A percentile compares a stretch with the other conserved stretches of the same genome.
Evolutionary conservation across 2,797 vertebrate genomes (phyloP).

Genomic region (Periophthalmus magnuspinnatus): DNA sequence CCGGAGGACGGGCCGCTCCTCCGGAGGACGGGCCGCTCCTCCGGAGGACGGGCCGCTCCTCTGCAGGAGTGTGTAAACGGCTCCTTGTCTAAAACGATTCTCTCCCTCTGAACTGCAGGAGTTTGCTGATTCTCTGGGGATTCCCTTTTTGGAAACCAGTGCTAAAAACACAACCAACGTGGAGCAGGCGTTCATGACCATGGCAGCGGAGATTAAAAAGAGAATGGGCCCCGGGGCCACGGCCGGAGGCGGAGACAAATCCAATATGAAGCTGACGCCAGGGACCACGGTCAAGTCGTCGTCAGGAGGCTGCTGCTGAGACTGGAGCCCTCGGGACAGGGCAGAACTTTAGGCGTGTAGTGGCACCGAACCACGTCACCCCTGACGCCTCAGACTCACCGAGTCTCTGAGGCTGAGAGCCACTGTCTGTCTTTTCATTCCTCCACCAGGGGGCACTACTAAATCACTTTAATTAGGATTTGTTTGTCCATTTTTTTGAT

Average conservation of each 20-base stretch:
- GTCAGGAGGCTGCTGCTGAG: slow-evolving; percentile 98
- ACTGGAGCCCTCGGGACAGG: slow-evolving; percentile 37
- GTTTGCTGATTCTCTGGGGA: slow-evolving; percentile 84
- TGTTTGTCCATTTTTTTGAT: slow-evolving; percentile 47
- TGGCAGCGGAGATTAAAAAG: slow-evolving; percentile 88
- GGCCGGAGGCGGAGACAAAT: slow-evolving; percentile 78
- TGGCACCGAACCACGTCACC: slow-evolving; percentile 82
- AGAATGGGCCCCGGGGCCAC: slow-evolving; percentile 87
- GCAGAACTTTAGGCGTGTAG: slow-evolving; percentile 89
- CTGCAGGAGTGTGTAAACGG: too few species aligned
- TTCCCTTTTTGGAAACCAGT: slow-evolving; percentile 87
- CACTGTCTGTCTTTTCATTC: slow-evolving; percentile 86
- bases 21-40: too few species aligned
- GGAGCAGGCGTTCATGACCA: slow-evolving; percentile 89
- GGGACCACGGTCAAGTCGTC: slow-evolving; percentile 97
- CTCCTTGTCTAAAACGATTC: neutral
- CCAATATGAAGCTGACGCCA: slow-evolving; percentile 91
- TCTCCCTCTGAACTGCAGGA: neutral
- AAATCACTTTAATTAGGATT: slow-evolving; percentile 82
- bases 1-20: too few species aligned
- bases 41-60: too few species aligned
- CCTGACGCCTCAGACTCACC: slow-evolving; percentile 80
- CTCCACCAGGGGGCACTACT: slow-evolving; percentile 86
- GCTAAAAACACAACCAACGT: slow-evolving; percentile 89
- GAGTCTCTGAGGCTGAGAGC: slow-evolving; percentile 80